Conservation (phyloP, 2,113 vertebrate species). For the Pomatostomus ruficeps region DNA sequence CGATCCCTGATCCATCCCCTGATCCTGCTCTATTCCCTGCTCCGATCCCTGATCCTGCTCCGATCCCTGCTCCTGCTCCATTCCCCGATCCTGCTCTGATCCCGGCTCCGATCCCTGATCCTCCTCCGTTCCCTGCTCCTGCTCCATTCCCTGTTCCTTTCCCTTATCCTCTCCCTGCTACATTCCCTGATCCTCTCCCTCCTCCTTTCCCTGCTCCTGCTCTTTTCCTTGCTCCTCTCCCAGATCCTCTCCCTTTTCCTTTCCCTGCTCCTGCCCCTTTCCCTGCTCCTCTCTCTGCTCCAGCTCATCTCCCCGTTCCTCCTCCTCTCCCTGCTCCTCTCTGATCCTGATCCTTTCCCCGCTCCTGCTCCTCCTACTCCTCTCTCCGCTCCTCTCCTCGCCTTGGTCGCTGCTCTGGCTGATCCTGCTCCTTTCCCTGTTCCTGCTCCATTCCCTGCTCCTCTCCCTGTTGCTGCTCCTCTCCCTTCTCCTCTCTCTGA, state of each 20-base stretch:
- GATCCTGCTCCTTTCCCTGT: background rate
- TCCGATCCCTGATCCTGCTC: background rate
- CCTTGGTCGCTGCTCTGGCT: background rate
- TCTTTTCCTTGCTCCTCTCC: background rate
- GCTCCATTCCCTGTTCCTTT: background rate
- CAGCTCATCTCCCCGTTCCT: too few species aligned
- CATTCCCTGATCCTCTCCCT: background rate
- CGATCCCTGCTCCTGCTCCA: too few species aligned
- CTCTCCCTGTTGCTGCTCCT: background rate
- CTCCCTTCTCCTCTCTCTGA: background rate
- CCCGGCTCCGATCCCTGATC: too few species aligned
- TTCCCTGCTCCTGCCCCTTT: background rate
- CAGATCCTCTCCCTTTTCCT: background rate
- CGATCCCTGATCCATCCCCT: background rate
- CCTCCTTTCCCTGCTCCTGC: background rate
- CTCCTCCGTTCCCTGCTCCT: background rate
- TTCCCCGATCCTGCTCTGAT: too few species aligned
- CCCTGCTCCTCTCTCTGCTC: background rate
- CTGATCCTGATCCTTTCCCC: background rate
- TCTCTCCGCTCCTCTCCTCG: too few species aligned
- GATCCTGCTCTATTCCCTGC: background rate
- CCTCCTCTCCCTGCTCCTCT: background rate
- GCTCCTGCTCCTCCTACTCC: too few species aligned
- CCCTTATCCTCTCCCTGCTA: background rate
- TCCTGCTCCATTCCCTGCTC: accelerated